These are phyloP conservation scores for Nipponia nippon DNA, from an alignment of 2,113 vertebrate genomes.

Conservation along the genomic window DNA sequence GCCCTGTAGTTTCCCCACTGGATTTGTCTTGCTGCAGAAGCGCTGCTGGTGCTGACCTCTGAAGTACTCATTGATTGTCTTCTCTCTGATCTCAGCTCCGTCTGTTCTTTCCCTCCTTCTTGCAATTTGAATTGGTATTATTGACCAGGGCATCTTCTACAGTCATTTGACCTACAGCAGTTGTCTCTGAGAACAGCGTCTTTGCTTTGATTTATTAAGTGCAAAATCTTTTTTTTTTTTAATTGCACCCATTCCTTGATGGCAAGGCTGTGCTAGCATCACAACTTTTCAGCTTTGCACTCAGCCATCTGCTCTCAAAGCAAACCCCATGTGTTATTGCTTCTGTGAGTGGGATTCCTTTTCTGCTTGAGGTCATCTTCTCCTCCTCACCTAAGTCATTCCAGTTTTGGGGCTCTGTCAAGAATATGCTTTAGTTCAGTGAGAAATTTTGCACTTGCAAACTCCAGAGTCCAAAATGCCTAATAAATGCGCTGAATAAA, in stretches of 20 bases:
- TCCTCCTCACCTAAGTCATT: background rate
- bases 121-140: background rate
- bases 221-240: no score
- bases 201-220: background rate
- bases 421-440: background rate
- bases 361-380: background rate
- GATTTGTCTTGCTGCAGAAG: background rate
- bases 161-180: background rate
- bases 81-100: background rate
- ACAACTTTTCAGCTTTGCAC: background rate
- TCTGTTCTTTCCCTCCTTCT: background rate
- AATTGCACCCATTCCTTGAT: background rate
- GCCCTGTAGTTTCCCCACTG: background rate
- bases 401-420: background rate
- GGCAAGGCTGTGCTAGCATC: background rate
- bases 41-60: background rate
- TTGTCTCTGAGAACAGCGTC: background rate
- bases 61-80: background rate
- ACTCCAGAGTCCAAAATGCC: background rate
- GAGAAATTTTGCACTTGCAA: background rate
- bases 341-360: background rate
- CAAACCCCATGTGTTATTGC: background rate
- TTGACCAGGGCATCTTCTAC: background rate
- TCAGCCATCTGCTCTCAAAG: background rate
- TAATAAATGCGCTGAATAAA: background rate